Percentiles rank a stretch among this genome's conserved stretches.
Conservation (phyloP, 2,113 vertebrate species). For the Osmerus eperlanus region DNA sequence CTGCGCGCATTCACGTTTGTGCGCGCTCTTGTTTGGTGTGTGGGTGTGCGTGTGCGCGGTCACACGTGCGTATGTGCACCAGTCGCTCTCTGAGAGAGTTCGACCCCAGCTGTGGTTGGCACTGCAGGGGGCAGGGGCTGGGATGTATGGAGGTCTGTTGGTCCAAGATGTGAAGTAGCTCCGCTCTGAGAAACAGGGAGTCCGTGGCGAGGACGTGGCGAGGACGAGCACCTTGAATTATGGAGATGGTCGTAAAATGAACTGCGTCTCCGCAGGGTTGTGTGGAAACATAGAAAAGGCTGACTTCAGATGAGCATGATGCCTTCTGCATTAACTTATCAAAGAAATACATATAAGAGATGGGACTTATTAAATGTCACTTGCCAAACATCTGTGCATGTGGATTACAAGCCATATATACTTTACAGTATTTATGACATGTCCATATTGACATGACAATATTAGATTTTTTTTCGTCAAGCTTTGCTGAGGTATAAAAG, state of each 20-base stretch:
- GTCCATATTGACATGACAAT: neutral
- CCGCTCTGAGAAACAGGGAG: conserved; percentile 45
- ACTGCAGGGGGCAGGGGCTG: neutral
- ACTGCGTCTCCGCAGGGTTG: conserved; percentile 45
- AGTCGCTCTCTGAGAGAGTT: neutral
- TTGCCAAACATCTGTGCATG: conserved; percentile 39
- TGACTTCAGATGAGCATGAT: conserved; percentile 64
- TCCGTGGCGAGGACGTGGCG: conserved; percentile 27
- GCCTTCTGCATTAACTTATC: conserved; percentile 63
- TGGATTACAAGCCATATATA: conserved; percentile 23
- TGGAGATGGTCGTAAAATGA: conserved; percentile 68
- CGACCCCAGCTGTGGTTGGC: neutral
- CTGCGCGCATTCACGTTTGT: neutral
- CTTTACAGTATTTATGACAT: conserved; percentile 16
- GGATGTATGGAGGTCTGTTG: neutral
- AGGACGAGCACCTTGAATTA: conserved; percentile 64
- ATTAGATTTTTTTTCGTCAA: neutral
- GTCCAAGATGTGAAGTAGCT: conserved; percentile 37
- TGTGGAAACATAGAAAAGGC: conserved; percentile 49
- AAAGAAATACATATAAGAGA: conserved; percentile 50
- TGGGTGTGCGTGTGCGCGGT: neutral
- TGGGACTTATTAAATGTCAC: conserved; percentile 47
- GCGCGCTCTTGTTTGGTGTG: neutral
- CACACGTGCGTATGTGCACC: neutral
- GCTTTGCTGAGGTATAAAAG: neutral